phyloP scores from a whole-genome alignment of 2,888 invertebrate species.

The Pammene fasciana region DNA sequence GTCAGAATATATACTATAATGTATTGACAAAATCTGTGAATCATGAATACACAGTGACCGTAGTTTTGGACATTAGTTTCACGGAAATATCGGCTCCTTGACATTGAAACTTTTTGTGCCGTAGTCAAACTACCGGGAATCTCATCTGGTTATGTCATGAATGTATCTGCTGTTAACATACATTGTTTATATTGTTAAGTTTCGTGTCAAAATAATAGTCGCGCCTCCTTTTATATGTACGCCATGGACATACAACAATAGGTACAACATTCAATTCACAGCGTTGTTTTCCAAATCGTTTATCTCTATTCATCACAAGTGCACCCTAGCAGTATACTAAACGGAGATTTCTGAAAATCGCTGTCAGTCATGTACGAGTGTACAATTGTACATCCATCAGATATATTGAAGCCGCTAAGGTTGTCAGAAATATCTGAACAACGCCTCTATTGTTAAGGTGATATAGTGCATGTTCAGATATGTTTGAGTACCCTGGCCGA shows the following conservation, averaged over 20 bases:
- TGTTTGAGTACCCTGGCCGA: no score
- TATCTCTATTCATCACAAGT: no score
- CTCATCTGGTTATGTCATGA: constrained; percentile 35
- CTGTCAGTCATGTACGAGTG: no score
- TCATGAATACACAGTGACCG: constrained; percentile 21
- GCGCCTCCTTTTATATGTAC: constrained; percentile 14
- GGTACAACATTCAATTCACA: no score
- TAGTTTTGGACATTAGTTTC: constrained; percentile 31
- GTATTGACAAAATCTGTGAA: constrained; percentile 18
- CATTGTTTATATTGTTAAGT: constrained; percentile 15
- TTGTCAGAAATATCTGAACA: no score
- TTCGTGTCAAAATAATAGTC: constrained; percentile 7
- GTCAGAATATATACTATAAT: background rate
- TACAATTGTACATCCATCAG: no score
- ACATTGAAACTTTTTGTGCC: constrained; percentile 42
- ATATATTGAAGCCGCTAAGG: no score
- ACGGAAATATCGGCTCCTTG: constrained; percentile 41
- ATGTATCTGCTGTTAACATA: constrained; percentile 26
- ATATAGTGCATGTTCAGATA: no score
- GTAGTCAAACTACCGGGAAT: constrained; percentile 40
- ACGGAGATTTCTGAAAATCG: no score
- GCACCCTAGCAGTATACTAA: no score
- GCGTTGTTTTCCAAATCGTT: no score
- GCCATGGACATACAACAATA: background rate
- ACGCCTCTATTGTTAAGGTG: no score